These are phyloP conservation scores for Leptodirus hochenwartii DNA, from an alignment of 2,888 invertebrate genomes.

Conservation along the genomic window DNA sequence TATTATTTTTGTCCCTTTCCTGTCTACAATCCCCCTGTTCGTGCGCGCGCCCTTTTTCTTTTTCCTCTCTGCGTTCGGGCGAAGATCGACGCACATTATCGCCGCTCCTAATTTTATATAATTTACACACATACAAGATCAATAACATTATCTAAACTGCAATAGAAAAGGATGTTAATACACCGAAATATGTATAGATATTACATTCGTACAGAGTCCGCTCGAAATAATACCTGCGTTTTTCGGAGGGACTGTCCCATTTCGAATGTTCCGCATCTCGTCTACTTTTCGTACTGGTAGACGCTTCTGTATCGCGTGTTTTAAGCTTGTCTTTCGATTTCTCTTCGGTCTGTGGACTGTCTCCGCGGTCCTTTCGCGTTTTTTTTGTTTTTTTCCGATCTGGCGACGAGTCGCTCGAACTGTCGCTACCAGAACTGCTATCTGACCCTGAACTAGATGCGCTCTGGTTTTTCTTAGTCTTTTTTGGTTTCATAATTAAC, in stretches of 20 bases:
- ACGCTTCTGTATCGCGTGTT: conserved; percentile 1
- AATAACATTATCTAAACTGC: conserved; percentile 6
- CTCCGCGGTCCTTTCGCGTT: no score
- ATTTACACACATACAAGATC: conserved; percentile 9
- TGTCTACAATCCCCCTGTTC: conserved; percentile 6
- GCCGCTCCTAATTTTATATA: conserved; percentile 2
- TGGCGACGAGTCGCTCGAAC: no score
- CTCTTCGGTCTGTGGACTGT: no score
- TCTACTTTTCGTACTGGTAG: conserved; percentile 6
- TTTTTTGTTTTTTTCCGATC: no score
- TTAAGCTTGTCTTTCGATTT: neutral
- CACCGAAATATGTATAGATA: no score
- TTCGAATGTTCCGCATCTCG: conserved; percentile 13
- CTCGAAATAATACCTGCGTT: conserved; percentile 8
- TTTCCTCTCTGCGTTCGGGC: conserved; percentile 6
- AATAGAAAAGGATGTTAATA: neutral
- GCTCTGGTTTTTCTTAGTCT: no score
- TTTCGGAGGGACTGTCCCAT: conserved; percentile 16
- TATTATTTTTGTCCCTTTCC: conserved; percentile 10
- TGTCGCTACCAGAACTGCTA: no score
- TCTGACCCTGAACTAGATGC: no score
- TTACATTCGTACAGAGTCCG: no score
- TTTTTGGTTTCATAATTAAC: no score
- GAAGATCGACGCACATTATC: no score
- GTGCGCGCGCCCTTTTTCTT: conserved; percentile 7